These are phyloP conservation scores for Hololepta plana DNA, from an alignment of 2,888 invertebrate species.

Conservation along the genomic window DNA sequence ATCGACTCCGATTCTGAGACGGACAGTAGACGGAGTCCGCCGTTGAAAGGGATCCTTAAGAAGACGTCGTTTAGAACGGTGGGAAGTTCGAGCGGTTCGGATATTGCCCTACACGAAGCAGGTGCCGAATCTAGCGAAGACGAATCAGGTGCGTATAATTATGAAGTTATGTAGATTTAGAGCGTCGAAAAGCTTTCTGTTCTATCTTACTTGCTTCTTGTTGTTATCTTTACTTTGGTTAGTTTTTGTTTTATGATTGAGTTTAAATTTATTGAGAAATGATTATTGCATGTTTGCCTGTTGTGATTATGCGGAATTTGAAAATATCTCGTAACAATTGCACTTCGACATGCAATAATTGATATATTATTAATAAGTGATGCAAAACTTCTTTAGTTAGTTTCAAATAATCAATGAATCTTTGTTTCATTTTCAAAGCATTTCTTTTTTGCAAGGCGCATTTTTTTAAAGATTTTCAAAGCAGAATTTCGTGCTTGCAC, in stretches of 20 bases:
- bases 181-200: slow-evolving; percentile 1
- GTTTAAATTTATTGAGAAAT: background rate
- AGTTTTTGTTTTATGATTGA: slow-evolving; percentile 1
- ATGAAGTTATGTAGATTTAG: background rate
- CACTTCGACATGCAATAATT: too few relatives aligned
- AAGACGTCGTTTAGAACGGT: slow-evolving; percentile 25
- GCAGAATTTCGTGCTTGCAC: too few relatives aligned
- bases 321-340: too few relatives aligned
- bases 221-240: background rate
- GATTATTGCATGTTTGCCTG: too few relatives aligned
- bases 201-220: slow-evolving; percentile 1
- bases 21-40: slow-evolving; percentile 23
- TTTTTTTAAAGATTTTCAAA: too few relatives aligned
- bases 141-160: slow-evolving; percentile 35
- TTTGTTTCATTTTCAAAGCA: too few relatives aligned
- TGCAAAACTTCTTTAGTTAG: too few relatives aligned
- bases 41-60: slow-evolving; percentile 24
- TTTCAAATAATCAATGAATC: too few relatives aligned
- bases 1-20: slow-evolving; percentile 29
- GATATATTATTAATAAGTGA: too few relatives aligned
- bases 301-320: too few relatives aligned
- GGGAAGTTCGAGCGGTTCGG: slow-evolving; percentile 44
- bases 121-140: slow-evolving; percentile 43
- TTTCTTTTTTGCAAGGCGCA: too few relatives aligned
- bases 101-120: slow-evolving; percentile 41